Evolutionary conservation across 2,888 invertebrate species (phyloP), one percentile per base, ranked within the genome.

Genomic region (Sinodicranocentrus sp.): DNA sequence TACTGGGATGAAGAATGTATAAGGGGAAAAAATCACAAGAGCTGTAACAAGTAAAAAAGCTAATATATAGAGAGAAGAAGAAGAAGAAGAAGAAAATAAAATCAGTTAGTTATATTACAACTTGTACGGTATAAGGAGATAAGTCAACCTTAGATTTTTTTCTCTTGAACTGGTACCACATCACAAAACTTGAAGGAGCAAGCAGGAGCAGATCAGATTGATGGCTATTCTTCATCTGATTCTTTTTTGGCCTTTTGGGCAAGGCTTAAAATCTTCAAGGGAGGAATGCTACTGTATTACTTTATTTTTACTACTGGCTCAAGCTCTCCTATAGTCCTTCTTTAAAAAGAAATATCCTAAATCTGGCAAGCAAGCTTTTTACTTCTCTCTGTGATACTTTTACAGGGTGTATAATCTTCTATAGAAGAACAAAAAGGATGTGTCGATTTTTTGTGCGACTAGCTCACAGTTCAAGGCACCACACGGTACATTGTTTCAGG

Each of bases 201-300:
- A 3, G 25, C 48, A 68, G 8, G 2, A 71, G 19, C 57, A 57
- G 25, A 72, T 72, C 59, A 72, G 72, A 72, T 72, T 72, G 72
- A 72, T 72, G 43, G 59, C 72, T 57, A 43, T 43, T 59, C 57
- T 59, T 57, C 59, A 72, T 72, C 25, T 61, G 8, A 15, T 26
- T 21, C 72, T 59, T 39, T 39, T 19, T 71, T 59, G 57, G 43
- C 72, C 71, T 71, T 57, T 71, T 57, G n/a, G 59, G 72, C 59
- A 39, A 57, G 72, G 59, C 43, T 72, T 59, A 28, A 10, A 54
- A 72, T 54, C 54, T 33, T 17, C 15, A 39, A 52, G 44, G 8
- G 59, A 39, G 33, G 21, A 39, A n/a, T 23, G 72, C 72, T 72
- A 72, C 72, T 59, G 72, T 52, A 43, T 59, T 71, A 57, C 71